Base-by-base conservation (phyloP, 1,140 invertebrate species). In the Helicoverpa armigera region DNA sequence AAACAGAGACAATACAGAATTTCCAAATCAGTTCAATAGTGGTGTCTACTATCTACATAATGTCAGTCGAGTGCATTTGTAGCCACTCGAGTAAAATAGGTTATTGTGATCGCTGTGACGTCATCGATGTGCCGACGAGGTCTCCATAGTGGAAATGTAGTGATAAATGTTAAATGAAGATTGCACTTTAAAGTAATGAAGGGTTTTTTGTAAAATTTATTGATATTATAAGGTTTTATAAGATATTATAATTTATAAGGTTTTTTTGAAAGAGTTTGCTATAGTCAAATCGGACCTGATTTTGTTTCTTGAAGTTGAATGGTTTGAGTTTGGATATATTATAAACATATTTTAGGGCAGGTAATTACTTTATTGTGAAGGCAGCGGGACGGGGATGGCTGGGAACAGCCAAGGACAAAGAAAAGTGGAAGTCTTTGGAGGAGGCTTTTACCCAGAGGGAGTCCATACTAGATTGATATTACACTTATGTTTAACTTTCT, bases 81-180 rank as follows among this genome's bases (percentile, higher is more conserved):
- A 54, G 18, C 31, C 69, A 72, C 18, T 72, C 18, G 53, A 72
- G 69, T 72, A 53, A 72, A 72, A 72, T 72, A 54, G 69, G 69
- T 72, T 72, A 72, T 72, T 72, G 48, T 72, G 69, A 72, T 72
- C 50, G 53, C 29, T 51, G 50, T 13, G 50, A 54, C 69, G 69
- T 29, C 14, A 72, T 16, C 50, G n/a, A 51, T 72, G 50, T 31
- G 12, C 13, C 50, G 31, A 50, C 31, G 7, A 29, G 16, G 18
- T 31, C 23, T 72, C 31, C 50, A 1, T 53, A 23, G 35, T 43
- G 35, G 35, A 43, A 43, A 43, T 43, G 35, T 43, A 7, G 5
- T 7, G 35, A 43, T 43, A 43, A 43, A 43, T 7, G 5, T 43
- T 43, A 43, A 43, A 43, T 43, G 35, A 43, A 43, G 35, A 43